phyloP scores from a whole-genome alignment of 2,888 invertebrate species.

The Ypsolopha scabrella region DNA sequence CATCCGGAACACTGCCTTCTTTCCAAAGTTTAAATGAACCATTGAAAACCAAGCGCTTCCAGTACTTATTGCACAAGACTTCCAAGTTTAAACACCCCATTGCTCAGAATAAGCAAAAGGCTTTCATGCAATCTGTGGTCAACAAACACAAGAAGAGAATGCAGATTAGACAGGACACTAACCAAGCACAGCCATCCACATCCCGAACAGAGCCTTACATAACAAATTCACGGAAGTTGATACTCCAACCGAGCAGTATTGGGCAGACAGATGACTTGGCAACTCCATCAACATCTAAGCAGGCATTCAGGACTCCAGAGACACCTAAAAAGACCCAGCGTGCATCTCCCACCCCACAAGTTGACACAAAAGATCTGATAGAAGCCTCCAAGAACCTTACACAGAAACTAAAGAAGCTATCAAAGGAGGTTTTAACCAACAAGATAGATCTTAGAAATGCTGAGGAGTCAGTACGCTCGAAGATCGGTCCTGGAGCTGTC shows the following conservation, averaged over 20 bases:
- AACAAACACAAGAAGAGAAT: conserved; percentile 64
- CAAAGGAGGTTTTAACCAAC: conserved; percentile 87
- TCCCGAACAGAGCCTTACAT: conserved; percentile 52
- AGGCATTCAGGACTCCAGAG: conserved; percentile 45
- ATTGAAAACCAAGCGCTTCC: conserved; percentile 60
- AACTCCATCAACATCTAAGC: conserved; percentile 38
- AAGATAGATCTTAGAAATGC: conserved; percentile 63
- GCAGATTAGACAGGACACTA: conserved; percentile 43
- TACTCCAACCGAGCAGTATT: conserved; percentile 38
- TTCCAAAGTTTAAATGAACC: conserved; percentile 62
- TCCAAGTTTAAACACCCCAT: conserved; percentile 65
- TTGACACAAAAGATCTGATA: conserved; percentile 81
- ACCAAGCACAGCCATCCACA: conserved; percentile 48
- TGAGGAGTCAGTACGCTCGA: conserved; percentile 61
- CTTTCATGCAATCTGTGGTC: conserved; percentile 63
- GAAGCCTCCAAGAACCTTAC: conserved; percentile 94
- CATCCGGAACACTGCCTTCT: conserved; percentile 43
- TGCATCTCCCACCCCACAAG: conserved; percentile 46
- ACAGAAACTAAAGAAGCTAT: conserved; percentile 89
- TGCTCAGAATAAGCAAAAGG: conserved; percentile 61
- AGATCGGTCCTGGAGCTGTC: conserved; percentile 77
- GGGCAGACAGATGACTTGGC: conserved; percentile 36
- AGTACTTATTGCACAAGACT: conserved; percentile 62
- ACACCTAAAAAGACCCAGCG: conserved; percentile 48
- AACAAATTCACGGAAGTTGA: conserved; percentile 44